Conservation (phyloP, 2,888 invertebrate species). For the Ormyrus labotus region DNA sequence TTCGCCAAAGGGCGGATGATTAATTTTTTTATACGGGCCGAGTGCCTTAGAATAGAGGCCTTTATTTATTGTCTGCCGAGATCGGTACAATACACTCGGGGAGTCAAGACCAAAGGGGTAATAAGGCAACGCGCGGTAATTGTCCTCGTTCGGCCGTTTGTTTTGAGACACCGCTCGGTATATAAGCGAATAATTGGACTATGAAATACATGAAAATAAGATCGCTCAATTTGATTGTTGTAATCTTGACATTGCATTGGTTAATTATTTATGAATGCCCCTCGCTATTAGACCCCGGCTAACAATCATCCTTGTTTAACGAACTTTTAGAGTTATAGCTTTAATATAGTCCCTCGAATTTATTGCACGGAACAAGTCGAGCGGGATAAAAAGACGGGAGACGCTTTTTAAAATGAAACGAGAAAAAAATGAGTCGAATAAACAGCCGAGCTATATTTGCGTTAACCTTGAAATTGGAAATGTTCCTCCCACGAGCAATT, state of each 20-base stretch:
- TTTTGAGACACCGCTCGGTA: conserved; percentile 20
- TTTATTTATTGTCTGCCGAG: conserved; percentile 36
- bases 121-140: conserved; percentile 43
- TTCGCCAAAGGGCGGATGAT: conserved; percentile 38
- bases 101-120: neutral
- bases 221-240: conserved; percentile 31
- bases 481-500: neutral
- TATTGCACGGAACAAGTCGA: too few species aligned
- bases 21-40: conserved; percentile 29
- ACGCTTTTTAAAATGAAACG: too few species aligned
- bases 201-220: conserved; percentile 23
- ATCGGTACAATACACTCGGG: conserved; percentile 30
- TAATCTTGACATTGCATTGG: neutral
- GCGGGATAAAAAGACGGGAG: too few species aligned
- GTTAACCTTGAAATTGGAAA: conserved; percentile 13
- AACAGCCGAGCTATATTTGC: neutral
- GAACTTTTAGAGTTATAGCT: neutral
- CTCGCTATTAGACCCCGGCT: neutral
- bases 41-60: conserved; percentile 28
- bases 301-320: neutral
- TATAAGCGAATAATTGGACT: conserved; percentile 37
- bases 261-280: conserved; percentile 23
- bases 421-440: neutral
- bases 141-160: conserved; percentile 28
- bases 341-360: too few species aligned